Evolutionary conservation across 2,888 invertebrate genomes (phyloP).

Genomic region (Elysia crispata): DNA sequence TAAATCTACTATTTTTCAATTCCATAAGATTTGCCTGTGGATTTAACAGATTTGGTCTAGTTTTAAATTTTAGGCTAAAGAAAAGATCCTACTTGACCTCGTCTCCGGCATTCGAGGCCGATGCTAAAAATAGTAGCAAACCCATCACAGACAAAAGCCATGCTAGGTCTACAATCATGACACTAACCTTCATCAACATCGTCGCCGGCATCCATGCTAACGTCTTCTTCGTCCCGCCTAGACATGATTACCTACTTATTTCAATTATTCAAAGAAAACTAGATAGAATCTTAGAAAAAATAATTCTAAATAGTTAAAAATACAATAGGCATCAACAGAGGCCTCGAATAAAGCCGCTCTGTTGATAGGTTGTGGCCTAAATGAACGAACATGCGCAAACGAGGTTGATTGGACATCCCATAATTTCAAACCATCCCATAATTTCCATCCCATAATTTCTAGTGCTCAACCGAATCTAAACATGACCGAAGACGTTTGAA

Average conservation of each 20-base stretch:
- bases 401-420: conserved; percentile 71
- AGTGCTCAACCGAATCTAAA: neutral
- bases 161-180: neutral
- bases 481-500: too few species aligned
- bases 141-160: conserved; percentile 1
- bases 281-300: neutral
- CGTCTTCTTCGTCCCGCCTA: conserved; percentile 61
- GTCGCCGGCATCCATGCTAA: conserved; percentile 68
- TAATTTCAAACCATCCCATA: conserved; percentile 63
- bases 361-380: conserved; percentile 35
- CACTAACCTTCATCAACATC: conserved; percentile 58
- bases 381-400: conserved; percentile 68
- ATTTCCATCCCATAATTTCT: conserved; percentile 56
- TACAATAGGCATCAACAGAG: conserved; percentile 49
- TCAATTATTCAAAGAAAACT: neutral
- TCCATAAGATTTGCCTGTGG: too few species aligned
- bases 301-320: conserved; percentile 4
- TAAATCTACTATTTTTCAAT: too few species aligned
- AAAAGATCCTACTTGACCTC: neutral
- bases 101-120: neutral
- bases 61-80: too few species aligned
- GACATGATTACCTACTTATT: conserved; percentile 36
- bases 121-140: conserved; percentile 41
- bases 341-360: conserved; percentile 52
- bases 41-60: too few species aligned